These are phyloP conservation scores for Athene noctua DNA, from an alignment of 2,113 vertebrate genomes.

Conservation along the genomic window DNA sequence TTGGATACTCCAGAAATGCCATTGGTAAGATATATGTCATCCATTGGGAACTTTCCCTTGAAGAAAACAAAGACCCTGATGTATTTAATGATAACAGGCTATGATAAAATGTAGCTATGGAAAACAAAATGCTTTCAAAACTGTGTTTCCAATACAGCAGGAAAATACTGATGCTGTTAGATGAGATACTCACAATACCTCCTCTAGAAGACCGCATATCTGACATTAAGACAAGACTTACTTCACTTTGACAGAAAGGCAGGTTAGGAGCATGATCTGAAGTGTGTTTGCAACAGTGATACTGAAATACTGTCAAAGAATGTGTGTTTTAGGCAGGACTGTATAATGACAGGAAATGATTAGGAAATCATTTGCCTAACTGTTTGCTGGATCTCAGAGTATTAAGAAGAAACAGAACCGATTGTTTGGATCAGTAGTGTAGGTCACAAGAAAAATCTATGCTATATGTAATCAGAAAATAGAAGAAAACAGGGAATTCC, in stretches of 20 bases:
- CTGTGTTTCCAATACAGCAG: background rate
- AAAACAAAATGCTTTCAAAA: background rate
- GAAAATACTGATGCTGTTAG: background rate
- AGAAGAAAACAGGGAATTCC: background rate
- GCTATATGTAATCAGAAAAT: background rate
- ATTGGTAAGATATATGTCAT: background rate
- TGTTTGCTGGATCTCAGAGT: background rate
- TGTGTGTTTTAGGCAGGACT: background rate
- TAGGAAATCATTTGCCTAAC: background rate
- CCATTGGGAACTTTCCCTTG: background rate
- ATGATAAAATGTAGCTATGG: background rate
- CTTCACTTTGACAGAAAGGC: background rate
- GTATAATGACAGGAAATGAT: background rate
- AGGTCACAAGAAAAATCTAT: background rate
- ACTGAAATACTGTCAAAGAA: background rate
- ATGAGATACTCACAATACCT: background rate
- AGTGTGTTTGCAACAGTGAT: background rate
- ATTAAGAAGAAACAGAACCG: background rate
- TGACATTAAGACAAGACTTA: background rate
- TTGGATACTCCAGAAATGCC: background rate
- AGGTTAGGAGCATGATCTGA: background rate
- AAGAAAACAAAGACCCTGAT: background rate
- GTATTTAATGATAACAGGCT: background rate
- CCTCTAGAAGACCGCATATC: background rate
- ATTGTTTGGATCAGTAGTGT: background rate